These are phyloP conservation scores for Brevimyrus niger DNA, from an alignment of 2,113 vertebrate species.

Conservation along the genomic window DNA sequence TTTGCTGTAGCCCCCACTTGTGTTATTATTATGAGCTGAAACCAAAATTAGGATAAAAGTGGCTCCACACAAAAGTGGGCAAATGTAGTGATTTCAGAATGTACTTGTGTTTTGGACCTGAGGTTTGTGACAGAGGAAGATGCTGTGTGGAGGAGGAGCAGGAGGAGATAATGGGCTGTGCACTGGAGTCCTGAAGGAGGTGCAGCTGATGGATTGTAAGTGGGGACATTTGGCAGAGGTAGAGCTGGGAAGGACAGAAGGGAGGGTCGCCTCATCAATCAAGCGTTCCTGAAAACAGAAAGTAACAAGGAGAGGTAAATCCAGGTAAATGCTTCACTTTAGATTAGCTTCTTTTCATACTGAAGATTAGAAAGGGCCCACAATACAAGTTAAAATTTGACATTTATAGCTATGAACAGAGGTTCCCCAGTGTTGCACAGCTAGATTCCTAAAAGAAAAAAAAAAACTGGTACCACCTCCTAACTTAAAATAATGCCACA, in stretches of 20 bases:
- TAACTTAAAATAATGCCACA: not conserved
- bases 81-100: not conserved
- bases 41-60: not conserved
- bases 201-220: conserved; percentile 23
- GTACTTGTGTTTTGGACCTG: not conserved
- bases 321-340: not conserved
- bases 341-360: not conserved
- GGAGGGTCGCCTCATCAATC: conserved; percentile 15
- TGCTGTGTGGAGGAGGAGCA: not conserved
- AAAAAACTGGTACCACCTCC: not conserved
- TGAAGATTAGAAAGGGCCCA: not conserved
- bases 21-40: not conserved
- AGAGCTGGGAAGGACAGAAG: not conserved
- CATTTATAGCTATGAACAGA: not conserved
- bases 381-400: not conserved
- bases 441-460: not conserved
- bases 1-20: not conserved
- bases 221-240: conserved; percentile 8
- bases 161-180: not conserved
- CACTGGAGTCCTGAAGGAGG: not conserved
- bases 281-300: not conserved
- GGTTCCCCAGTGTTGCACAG: not conserved
- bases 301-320: not conserved
- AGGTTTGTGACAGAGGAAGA: not conserved
- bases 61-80: not conserved